Evolutionary conservation across 2,113 vertebrate species (phyloP).

Genomic region (Oenanthe oenanthe): DNA sequence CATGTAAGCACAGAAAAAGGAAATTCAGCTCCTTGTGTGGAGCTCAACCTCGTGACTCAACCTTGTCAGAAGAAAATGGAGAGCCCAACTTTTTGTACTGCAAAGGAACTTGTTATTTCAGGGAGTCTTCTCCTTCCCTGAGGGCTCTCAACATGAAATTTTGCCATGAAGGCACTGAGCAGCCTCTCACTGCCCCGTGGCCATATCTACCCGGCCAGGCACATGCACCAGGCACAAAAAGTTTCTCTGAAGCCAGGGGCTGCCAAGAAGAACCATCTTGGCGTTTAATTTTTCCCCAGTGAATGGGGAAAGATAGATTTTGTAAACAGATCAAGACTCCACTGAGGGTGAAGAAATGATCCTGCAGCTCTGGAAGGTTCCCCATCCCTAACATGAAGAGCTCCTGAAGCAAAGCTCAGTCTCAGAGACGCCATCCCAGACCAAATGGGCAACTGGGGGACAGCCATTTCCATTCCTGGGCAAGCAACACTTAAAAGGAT

Average conservation of each 20-base stretch:
- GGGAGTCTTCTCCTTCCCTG: not conserved
- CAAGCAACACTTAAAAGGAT: conserved; percentile 21
- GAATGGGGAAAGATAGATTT: not conserved
- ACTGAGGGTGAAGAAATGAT: not conserved
- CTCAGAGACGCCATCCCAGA: not conserved
- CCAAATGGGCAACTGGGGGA: not conserved
- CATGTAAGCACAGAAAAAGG: not conserved
- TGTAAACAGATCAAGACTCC: not conserved
- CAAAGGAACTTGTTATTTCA: not conserved
- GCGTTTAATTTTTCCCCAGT: not conserved
- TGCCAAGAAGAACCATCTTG: not conserved
- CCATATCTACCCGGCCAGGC: not conserved
- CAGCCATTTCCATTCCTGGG: not conserved
- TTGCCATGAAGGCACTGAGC: not conserved
- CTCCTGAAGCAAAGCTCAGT: not conserved
- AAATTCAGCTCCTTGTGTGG: not conserved
- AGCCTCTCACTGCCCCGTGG: not conserved
- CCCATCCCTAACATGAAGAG: not conserved
- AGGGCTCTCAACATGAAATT: not conserved
- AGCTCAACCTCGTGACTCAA: not conserved
- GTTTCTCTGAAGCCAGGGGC: not conserved
- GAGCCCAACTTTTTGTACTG: not conserved
- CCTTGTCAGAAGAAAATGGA: not conserved
- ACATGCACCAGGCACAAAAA: not conserved
- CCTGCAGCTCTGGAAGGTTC: not conserved